Conservation (phyloP, 2,113 vertebrate genomes). For the Calonectris borealis region DNA sequence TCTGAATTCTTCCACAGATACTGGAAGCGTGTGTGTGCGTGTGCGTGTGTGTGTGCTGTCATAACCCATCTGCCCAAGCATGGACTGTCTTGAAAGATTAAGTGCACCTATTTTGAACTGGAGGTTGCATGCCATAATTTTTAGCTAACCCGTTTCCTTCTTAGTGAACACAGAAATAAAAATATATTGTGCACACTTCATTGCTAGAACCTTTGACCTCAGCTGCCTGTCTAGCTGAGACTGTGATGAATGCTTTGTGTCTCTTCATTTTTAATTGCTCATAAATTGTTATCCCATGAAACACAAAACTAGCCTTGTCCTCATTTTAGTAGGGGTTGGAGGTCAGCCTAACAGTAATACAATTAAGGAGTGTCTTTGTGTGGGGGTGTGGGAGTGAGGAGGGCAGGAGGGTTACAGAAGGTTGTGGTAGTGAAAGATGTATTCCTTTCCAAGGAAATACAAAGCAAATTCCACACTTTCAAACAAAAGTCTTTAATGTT, state of each 20-base stretch:
- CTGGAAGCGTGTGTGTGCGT: not conserved
- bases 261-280: slow-evolving; percentile 98
- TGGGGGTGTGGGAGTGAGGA: slow-evolving; percentile 76
- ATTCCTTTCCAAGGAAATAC: slow-evolving; percentile 71
- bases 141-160: slow-evolving; percentile 95
- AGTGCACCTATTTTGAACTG: slow-evolving; percentile 82
- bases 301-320: slow-evolving; percentile 94
- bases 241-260: slow-evolving; percentile 92
- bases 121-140: slow-evolving; percentile 87
- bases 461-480: slow-evolving; percentile 72
- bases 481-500: slow-evolving; percentile 69
- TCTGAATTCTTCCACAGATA: slow-evolving; percentile 25
- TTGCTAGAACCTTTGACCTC: slow-evolving; percentile 84
- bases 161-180: slow-evolving; percentile 99
- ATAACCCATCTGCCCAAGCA: slow-evolving; percentile 78
- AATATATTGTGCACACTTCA: slow-evolving; percentile 98
- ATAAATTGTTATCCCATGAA: slow-evolving; percentile 97
- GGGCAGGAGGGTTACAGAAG: slow-evolving; percentile 72
- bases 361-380: slow-evolving; percentile 84
- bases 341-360: slow-evolving; percentile 86
- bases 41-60: slow-evolving; percentile 45
- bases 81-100: slow-evolving; percentile 81
- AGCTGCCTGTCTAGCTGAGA: slow-evolving; percentile 82
- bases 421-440: slow-evolving; percentile 71
- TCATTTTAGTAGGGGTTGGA: slow-evolving; percentile 87